phyloP scores from a whole-genome alignment of 2,797 vertebrate species.

The Xyrichtys novacula region DNA sequence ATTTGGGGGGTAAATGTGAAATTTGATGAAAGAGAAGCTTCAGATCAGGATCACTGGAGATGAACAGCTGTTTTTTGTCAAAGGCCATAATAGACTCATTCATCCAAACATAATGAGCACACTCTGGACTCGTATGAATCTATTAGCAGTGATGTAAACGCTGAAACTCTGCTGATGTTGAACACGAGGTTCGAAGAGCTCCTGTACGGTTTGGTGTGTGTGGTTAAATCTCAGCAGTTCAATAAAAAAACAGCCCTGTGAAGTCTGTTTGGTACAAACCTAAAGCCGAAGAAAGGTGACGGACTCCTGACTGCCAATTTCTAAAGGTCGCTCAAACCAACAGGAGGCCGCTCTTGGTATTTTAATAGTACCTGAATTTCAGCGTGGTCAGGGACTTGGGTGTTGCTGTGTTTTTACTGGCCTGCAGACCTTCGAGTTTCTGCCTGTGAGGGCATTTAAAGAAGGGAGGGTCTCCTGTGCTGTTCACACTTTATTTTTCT shows the following conservation, averaged over 20 bases:
- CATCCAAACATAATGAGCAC: constrained; percentile 16
- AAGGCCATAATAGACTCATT: constrained; percentile 22
- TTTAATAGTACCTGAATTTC: constrained; percentile 17
- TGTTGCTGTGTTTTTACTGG: constrained; percentile 75
- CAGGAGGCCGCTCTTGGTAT: constrained; percentile 10
- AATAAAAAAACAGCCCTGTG: not conserved
- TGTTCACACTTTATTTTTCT: constrained; percentile 68
- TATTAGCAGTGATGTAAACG: constrained; percentile 1
- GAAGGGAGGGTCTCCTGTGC: constrained; percentile 64
- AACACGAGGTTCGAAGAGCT: constrained; percentile 4
- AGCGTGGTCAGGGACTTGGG: constrained; percentile 49
- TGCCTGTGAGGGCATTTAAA: constrained; percentile 62
- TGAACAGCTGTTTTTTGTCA: not conserved
- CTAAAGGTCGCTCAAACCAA: constrained; percentile 20
- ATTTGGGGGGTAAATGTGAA: not conserved
- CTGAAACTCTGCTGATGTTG: not conserved
- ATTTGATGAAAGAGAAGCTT: not conserved
- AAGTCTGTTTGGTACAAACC: not conserved
- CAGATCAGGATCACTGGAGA: too few species aligned
- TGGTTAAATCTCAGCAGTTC: not conserved
- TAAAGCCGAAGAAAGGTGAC: not conserved
- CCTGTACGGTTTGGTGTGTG: not conserved
- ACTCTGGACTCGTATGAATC: not conserved
- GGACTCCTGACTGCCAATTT: constrained; percentile 6
- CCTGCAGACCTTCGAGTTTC: constrained; percentile 44